Conservation (phyloP, 2,797 vertebrate genomes). For the Gymnodraco acuticeps region DNA sequence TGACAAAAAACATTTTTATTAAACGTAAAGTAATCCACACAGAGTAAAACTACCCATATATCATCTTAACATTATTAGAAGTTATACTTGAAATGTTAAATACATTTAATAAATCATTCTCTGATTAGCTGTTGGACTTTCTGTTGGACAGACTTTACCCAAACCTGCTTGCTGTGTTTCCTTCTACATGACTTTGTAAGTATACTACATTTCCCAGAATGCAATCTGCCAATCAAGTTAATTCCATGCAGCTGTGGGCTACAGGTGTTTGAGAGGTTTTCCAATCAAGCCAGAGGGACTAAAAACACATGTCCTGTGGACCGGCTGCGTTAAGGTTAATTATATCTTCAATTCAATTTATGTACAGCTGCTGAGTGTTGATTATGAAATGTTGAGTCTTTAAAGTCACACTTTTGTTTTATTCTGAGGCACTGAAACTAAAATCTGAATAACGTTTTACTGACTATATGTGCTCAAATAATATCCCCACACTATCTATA, state of each 20-base stretch:
- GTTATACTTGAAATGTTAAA: neutral
- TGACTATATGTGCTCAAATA: neutral
- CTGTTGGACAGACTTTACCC: neutral
- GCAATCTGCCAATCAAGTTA: neutral
- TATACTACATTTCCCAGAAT: conserved; percentile 38
- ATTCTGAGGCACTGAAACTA: neutral
- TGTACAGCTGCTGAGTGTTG: neutral
- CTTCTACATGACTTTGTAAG: neutral
- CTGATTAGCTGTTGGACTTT: neutral
- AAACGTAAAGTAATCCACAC: neutral
- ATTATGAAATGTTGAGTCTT: neutral
- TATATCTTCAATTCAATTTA: neutral
- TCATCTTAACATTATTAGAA: neutral
- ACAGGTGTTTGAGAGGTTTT: conserved; percentile 18
- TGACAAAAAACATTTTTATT: neutral
- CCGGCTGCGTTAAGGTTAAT: neutral
- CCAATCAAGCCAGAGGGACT: neutral
- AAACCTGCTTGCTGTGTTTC: neutral
- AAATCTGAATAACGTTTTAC: neutral
- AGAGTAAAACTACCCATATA: neutral
- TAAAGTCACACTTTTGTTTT: neutral
- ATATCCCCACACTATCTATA: neutral
- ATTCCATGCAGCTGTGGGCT: neutral
- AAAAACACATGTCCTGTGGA: no score
- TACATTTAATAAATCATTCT: neutral